phyloP scores from a whole-genome alignment of 30 jellyfish, hydroid and myxozoan genomes.

The Sanderia malayensis region DNA sequence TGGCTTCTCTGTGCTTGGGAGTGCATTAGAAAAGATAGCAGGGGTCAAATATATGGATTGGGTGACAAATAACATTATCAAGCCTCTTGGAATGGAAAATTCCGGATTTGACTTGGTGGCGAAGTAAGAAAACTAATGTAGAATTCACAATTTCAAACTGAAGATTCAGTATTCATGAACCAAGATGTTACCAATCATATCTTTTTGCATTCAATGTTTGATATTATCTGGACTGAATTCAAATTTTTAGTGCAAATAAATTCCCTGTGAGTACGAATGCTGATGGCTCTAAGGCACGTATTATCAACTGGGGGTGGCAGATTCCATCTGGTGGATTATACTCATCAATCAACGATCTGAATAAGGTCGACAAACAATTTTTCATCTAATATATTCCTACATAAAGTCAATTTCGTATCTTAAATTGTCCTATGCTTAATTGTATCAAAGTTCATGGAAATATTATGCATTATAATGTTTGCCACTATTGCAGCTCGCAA shows the following conservation, averaged over 20 bases:
- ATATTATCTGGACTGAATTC: too few species aligned
- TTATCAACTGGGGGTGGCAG: constrained; percentile 92
- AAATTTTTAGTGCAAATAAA: constrained; percentile 44
- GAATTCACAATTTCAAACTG: too few species aligned
- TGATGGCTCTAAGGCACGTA: constrained; percentile 56
- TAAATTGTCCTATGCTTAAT: too few species aligned
- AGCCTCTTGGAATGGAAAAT: constrained; percentile 81
- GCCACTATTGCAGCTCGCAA: constrained; percentile 49
- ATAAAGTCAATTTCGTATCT: too few species aligned
- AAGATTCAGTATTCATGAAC: too few species aligned
- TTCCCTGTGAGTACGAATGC: constrained; percentile 66
- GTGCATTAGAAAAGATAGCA: constrained; percentile 52
- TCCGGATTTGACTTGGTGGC: constrained; percentile 66
- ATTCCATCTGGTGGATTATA: constrained; percentile 82
- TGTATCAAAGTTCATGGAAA: too few species aligned
- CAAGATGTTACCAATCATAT: too few species aligned
- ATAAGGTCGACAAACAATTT: constrained; percentile 50
- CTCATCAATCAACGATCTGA: constrained; percentile 76
- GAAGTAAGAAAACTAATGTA: constrained; percentile 45
- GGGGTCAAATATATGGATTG: constrained; percentile 42
- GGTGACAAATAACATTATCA: constrained; percentile 51
- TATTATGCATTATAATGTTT: too few species aligned
- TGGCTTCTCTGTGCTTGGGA: constrained; percentile 83
- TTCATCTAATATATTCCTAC: too few species aligned
- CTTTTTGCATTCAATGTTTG: too few species aligned